phyloP scores from a whole-genome alignment of 2,797 vertebrate species.

The Chrysocyon brachyurus region DNA sequence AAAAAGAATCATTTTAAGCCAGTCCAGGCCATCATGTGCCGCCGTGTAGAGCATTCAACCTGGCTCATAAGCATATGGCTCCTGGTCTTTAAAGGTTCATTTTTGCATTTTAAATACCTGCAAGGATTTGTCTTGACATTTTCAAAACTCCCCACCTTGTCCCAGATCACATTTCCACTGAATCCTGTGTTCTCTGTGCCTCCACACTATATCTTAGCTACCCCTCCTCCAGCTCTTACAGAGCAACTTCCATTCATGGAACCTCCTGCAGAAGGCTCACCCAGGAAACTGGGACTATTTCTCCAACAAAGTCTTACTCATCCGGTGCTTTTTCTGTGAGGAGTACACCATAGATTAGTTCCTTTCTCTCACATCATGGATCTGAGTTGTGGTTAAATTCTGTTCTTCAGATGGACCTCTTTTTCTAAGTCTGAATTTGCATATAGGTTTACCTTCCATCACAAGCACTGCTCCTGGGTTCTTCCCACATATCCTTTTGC shows the following conservation, averaged over 20 bases:
- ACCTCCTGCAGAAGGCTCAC: not conserved
- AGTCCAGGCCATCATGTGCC: not conserved
- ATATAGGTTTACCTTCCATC: not conserved
- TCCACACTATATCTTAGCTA: no score
- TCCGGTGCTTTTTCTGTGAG: not conserved
- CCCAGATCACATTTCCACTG: not conserved
- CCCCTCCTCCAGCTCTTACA: not conserved
- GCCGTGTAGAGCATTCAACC: not conserved
- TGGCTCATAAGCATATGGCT: not conserved
- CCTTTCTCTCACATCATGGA: not conserved
- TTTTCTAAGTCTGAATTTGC: not conserved
- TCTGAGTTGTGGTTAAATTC: not conserved
- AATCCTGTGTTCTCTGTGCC: not conserved
- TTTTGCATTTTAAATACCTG: constrained; percentile 28
- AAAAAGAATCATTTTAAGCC: not conserved
- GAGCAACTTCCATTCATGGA: not conserved
- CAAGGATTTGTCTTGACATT: not conserved
- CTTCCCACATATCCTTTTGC: not conserved
- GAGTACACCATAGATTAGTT: not conserved
- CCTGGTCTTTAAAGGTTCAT: not conserved
- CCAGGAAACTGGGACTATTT: not conserved
- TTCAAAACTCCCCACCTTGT: not conserved
- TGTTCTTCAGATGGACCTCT: not conserved
- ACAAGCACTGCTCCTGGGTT: not conserved
- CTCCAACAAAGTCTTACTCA: not conserved